phyloP scores from a whole-genome alignment of 2,113 vertebrate genomes.

The Athene cunicularia region DNA sequence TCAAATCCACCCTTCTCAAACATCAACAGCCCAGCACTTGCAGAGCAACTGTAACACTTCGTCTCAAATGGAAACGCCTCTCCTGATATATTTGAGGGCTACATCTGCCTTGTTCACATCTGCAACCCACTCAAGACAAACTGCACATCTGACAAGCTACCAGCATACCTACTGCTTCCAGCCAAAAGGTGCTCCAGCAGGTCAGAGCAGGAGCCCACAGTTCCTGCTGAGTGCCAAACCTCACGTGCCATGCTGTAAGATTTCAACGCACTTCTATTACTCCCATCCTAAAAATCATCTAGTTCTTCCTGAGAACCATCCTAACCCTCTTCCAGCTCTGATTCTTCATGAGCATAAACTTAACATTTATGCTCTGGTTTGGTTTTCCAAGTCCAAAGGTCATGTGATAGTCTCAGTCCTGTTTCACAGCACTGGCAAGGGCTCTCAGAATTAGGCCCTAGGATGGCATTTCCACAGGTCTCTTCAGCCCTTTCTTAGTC shows the following conservation, averaged over 20 bases:
- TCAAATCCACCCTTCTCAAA: background rate
- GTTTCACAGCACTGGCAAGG: background rate
- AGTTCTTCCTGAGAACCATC: background rate
- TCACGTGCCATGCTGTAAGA: fast-evolving
- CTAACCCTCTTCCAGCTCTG: background rate
- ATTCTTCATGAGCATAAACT: background rate
- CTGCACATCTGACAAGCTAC: background rate
- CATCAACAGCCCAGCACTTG: fast-evolving
- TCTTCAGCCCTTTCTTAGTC: background rate
- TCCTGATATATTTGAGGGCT: background rate
- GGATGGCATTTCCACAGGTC: background rate
- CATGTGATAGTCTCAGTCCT: background rate
- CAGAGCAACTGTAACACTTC: background rate
- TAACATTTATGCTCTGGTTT: background rate
- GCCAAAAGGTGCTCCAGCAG: background rate
- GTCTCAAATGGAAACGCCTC: background rate
- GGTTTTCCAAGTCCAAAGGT: background rate
- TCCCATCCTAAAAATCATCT: background rate
- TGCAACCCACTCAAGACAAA: background rate
- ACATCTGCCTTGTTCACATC: background rate
- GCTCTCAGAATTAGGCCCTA: background rate
- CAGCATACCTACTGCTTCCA: background rate
- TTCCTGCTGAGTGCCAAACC: background rate
- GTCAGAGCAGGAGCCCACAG: fast-evolving
- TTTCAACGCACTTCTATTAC: fast-evolving